Evolutionary conservation across 2,113 vertebrate species (phyloP), one percentile per base, ranked within the genome.

Genomic region (Himantopus leucocephalus): DNA sequence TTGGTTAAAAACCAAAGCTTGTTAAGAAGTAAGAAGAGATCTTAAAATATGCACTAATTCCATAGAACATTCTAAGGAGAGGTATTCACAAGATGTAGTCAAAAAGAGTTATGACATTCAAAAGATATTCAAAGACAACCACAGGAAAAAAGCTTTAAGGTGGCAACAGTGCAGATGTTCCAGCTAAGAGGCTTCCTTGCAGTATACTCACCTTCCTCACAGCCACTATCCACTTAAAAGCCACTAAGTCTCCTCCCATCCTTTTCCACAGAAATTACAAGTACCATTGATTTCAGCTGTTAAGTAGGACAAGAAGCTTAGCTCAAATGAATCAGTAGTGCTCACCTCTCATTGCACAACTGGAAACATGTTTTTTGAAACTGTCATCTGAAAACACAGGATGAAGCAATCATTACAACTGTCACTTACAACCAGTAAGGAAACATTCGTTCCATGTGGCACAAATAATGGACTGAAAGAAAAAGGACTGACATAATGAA

Each of bases 401-500:
- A 71, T 71, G 64, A 94, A 91, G 70, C 22, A 56, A 79, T 45
- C 20, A 0, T 26, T 26, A 20, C 14, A 86, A 4, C 39, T 48
- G 53, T 26, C 73, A 64, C n/a, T 72, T 62, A 23, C 2, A 21
- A 24, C 24, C 43, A 30, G 1, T 1, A 14, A n/a, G 32, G 58
- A 24, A 14, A 79, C 78, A 24, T 8, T 21, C 58, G 7, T 10
- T 26, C 35, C 45, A 10, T 4, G 14, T 43, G 67, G 64, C 21
- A 78, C 73, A 71, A 78, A 48, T 23, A 52, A 75, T 10, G 43
- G 43, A 32, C 1, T 20, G 64, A 63, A 72, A 77, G 68, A 27
- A 79, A 66, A 14, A 76, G 8, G 14, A 10, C 20, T 53, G 45
- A 43, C 43, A 21, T 1, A 63, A 55, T 0, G 0, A 52, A 79